Evolutionary conservation across 2,888 invertebrate genomes (phyloP), one percentile per base, ranked within the genome.

Genomic region (Ochlodes sylvanus): DNA sequence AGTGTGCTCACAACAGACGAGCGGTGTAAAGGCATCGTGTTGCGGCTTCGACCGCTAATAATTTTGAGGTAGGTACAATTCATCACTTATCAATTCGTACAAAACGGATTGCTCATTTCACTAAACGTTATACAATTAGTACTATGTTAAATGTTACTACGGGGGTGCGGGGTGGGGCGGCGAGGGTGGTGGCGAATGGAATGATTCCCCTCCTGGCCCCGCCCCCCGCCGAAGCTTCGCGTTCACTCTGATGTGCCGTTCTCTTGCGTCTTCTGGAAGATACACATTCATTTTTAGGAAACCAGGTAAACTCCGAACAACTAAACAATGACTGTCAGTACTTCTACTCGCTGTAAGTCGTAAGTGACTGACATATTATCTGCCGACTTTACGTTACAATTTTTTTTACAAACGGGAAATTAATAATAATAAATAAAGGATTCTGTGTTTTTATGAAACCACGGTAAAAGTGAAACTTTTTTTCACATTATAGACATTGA

Each of bases 61-160:
- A 72, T 76, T 75, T 75, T 75, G 76, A 76, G 76, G 76, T 76
- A 76, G 76, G 73, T 71, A 60, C 50, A 65, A 68, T 69, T 65
- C 65, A 65, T 71, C 64, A 73, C 70, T 73, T 68, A 61, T 63
- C 63, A 60, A 68, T 65, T 67, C 70, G 64, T 56, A 63, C 60
- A 57, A 52, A 47, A 54, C 62, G 64, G 63, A 71, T 70, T 62
- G 68, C 68, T 61, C 47, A 62, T 68, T 69, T 56, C 58, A 69
- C 61, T 70, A 66, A 69, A 70, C 61, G 54, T 71, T 69, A 72
- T 62, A 70, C 57, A 67, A 68, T 69, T 66, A 69, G 58, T 38
- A 69, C 71, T 67, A 66, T 66, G 34, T 52, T 65, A 71, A 64
- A 27, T 27, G 27, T 27, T 4, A 27, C 3, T 27, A 5, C 27